Conservation (phyloP, 2,113 vertebrate species). For the Chelonoidis abingdonii region DNA sequence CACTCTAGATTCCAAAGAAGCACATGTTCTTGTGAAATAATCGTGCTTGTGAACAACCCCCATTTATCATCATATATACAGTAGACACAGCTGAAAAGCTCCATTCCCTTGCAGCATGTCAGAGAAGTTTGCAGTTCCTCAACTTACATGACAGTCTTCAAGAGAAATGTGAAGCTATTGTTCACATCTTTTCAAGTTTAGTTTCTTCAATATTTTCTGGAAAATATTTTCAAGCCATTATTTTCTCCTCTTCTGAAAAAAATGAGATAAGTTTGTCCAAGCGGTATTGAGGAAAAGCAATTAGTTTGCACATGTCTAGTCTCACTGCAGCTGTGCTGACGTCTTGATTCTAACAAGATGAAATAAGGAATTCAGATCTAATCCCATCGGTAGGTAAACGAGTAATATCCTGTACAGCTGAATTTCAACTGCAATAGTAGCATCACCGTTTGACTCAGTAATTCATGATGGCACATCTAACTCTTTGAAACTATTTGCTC, state of each 20-base stretch:
- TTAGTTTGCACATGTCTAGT: too few relatives aligned
- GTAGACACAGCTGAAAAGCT: neutral
- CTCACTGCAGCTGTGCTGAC: neutral
- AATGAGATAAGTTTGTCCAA: neutral
- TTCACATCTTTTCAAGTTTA: neutral
- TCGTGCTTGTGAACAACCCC: neutral
- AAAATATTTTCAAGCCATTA: neutral
- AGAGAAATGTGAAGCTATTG: neutral
- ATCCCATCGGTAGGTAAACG: too few relatives aligned
- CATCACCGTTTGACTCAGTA: neutral
- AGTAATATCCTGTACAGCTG: too few relatives aligned
- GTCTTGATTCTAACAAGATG: too few relatives aligned
- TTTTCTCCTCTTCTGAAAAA: neutral
- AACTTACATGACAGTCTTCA: neutral
- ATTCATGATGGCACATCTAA: neutral
- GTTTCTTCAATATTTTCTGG: neutral
- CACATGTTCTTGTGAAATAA: neutral
- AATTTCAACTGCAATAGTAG: neutral
- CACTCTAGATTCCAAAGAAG: neutral
- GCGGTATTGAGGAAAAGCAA: too few relatives aligned
- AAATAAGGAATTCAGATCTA: too few relatives aligned
- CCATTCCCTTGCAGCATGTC: neutral
- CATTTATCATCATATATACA: neutral
- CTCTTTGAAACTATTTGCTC: neutral
- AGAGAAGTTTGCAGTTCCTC: neutral